A percentile compares a stretch with the other conserved stretches of the same genome.
Evolutionary conservation across 2,797 vertebrate species (phyloP).

Genomic region (Rhinatrema bivittatum): DNA sequence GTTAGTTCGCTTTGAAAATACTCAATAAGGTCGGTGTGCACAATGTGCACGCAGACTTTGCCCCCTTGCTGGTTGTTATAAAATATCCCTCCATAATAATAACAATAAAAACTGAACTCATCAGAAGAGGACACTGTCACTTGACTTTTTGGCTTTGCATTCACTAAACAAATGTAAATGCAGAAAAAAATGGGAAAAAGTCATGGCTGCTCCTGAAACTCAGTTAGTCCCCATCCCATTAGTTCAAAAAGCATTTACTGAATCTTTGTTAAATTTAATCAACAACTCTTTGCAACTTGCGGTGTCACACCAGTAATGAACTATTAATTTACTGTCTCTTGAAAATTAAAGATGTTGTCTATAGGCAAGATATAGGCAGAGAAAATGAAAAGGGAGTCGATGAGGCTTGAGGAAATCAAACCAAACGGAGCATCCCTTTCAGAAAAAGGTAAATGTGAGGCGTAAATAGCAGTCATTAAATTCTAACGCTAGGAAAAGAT

Average conservation of each 20-base stretch:
- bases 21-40: too few relatives aligned
- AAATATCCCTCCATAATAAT: too few relatives aligned
- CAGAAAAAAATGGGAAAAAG: too few relatives aligned
- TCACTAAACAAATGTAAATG: too few relatives aligned
- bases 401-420: slow-evolving; percentile 39
- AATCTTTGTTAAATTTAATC: slow-evolving; percentile 20
- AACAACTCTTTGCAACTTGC: slow-evolving; percentile 25
- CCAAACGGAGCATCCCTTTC: slow-evolving; percentile 27
- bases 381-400: slow-evolving; percentile 27
- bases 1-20: too few relatives aligned
- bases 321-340: slow-evolving; percentile 23
- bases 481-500: slow-evolving; percentile 14
- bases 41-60: too few relatives aligned
- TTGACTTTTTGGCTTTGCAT: too few relatives aligned
- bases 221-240: too few relatives aligned
- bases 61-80: too few relatives aligned
- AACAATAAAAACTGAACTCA: too few relatives aligned
- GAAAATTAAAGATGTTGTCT: slow-evolving; percentile 12
- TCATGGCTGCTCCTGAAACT: too few relatives aligned
- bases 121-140: too few relatives aligned
- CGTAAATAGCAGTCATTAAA: slow-evolving; percentile 32
- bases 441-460: slow-evolving; percentile 27
- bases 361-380: slow-evolving; percentile 15
- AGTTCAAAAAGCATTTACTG: slow-evolving; percentile 14
- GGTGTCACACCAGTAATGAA: slow-evolving; percentile 21